These are phyloP conservation scores for Caenorhabditis drosophilae DNA, from an alignment of 2,888 invertebrate genomes.

Conservation along the genomic window DNA sequence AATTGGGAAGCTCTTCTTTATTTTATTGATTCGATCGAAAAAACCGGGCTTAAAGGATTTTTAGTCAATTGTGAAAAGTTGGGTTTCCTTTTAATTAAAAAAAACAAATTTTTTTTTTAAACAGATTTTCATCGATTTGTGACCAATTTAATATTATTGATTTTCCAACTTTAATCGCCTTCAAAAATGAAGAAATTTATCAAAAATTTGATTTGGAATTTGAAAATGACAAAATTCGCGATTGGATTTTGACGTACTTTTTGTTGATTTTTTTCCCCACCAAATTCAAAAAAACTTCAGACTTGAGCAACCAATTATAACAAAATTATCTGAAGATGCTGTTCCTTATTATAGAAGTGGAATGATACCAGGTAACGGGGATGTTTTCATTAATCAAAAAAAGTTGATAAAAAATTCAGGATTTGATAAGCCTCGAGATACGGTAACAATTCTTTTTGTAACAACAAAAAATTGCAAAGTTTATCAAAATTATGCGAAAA, in stretches of 20 bases:
- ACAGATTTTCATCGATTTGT: background rate
- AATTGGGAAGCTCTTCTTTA: slow-evolving; percentile 18
- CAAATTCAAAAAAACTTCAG: slow-evolving; percentile 3
- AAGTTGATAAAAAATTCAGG: slow-evolving; percentile 14
- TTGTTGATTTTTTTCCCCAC: background rate
- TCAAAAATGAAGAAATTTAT: slow-evolving; percentile 2
- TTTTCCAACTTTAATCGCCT: slow-evolving; percentile 2
- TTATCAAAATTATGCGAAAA: slow-evolving; percentile 36
- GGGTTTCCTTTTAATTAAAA: no score
- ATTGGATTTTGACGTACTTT: slow-evolving; percentile 31
- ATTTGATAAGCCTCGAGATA: slow-evolving; percentile 21
- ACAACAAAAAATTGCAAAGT: slow-evolving; percentile 25
- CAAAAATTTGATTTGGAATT: slow-evolving; percentile 7
- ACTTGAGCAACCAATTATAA: slow-evolving; percentile 24
- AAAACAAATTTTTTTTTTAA: no score
- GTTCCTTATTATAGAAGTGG: slow-evolving; percentile 37
- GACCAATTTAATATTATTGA: slow-evolving; percentile 1
- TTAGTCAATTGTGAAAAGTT: slow-evolving; percentile 20
- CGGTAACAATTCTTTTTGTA: slow-evolving; percentile 38
- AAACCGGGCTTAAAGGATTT: slow-evolving; percentile 5
- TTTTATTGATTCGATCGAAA: slow-evolving; percentile 11
- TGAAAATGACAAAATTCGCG: slow-evolving; percentile 10
- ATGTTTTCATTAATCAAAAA: background rate
- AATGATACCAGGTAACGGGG: slow-evolving; percentile 20
- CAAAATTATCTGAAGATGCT: slow-evolving; percentile 19